Evolutionary conservation across 92 coral and sea anemone genomes (phyloP).

Genomic region (Zoanthus solanderi): DNA sequence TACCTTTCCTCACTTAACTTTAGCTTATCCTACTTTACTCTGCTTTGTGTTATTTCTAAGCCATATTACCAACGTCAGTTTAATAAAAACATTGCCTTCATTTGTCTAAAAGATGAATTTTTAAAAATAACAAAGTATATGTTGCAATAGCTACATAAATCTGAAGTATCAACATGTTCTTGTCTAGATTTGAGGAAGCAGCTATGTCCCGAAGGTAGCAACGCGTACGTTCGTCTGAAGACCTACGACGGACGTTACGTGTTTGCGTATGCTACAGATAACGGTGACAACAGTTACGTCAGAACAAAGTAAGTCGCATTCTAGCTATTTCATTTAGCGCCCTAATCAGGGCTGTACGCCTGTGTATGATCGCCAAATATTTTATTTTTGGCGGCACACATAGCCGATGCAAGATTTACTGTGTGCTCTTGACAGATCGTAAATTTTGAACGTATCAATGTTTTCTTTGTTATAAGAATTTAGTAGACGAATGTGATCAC

Average conservation of each 20-base stretch:
- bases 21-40: not conserved
- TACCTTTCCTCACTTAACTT: not conserved
- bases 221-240: constrained; percentile 66
- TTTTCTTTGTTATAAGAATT: too few species aligned
- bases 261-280: constrained; percentile 45
- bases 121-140: not conserved
- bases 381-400: too few species aligned
- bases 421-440: too few species aligned
- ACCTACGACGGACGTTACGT: constrained; percentile 62
- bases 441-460: too few species aligned
- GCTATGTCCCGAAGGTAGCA: constrained; percentile 58
- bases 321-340: too few species aligned
- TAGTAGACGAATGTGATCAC: too few species aligned
- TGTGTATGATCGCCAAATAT: too few species aligned
- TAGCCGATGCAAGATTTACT: too few species aligned
- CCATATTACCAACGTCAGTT: too few species aligned
- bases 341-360: too few species aligned
- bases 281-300: constrained; percentile 23
- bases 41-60: not conserved
- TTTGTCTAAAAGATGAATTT: too few species aligned
- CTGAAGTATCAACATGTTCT: not conserved
- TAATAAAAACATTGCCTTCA: not conserved
- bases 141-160: not conserved
- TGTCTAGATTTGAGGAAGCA: constrained; percentile 56
- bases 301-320: constrained; percentile 49